Evolutionary conservation across 2,797 vertebrate species (phyloP), one percentile per base, ranked within the genome.

Genomic region (Catharus ustulatus): DNA sequence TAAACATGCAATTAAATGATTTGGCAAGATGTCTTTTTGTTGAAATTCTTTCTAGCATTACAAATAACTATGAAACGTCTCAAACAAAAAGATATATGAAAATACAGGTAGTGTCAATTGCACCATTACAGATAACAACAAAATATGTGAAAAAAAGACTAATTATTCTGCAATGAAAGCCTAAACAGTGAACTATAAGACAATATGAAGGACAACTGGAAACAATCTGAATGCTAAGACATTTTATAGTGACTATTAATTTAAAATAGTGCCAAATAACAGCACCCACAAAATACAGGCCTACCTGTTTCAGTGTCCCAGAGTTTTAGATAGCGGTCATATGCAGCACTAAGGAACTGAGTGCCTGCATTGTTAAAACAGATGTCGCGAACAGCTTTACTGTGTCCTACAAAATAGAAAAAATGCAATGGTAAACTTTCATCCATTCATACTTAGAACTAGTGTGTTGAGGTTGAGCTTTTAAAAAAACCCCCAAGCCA

Each of bases 291-390:
- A 74, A 30, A 66, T 6, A 46, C 9, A 69, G 71, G 30, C 97
- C 43, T 97, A 99, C 99, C 99, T 96, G 99, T 99, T 97, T 99
- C 99, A 2, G 99, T 98, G 97, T 99, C 99, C 99, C 99, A 99
- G 67, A 99, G 98, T 95, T 99, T 99, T 30, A 99, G 98, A 91
- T 99, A 99, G 51, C 99, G 98, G 95, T 99, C 99, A 38, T 99
- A 99, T 0, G 98, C 99, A 16, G 99, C 99, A 8, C 99, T 99
- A 83, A 99, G 98, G 95, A 99, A 99, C 94, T 97, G 98, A 20
- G 98, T 99, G 20, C 99, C 99, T 6, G 90, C 98, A 92, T 99
- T 99, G 95, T 99, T 99, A 95, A 98, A 99, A 96, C 99, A 99
- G 96, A 99, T 98, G 96, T 99, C 99, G 95, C 99, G 97, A 88